Evolutionary conservation across 2,113 vertebrate genomes (phyloP).

Genomic region (Sminthopsis crassicaudata): DNA sequence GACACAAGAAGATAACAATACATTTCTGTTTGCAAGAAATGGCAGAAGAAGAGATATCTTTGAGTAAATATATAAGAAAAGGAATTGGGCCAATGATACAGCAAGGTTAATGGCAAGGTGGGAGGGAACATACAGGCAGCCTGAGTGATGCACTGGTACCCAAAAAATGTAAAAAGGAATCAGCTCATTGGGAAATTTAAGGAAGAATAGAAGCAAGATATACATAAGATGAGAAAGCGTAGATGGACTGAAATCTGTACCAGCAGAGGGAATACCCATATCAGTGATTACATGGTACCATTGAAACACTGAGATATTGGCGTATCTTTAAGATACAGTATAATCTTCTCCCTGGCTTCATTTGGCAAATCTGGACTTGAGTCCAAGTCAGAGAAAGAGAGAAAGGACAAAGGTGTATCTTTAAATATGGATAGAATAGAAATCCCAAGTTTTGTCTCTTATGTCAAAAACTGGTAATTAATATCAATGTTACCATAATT

Average conservation of each 20-base stretch:
- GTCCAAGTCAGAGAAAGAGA: not conserved
- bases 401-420: not conserved
- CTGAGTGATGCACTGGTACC: not conserved
- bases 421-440: not conserved
- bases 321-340: constrained; percentile 27
- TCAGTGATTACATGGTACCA: not conserved
- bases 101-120: not conserved
- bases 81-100: not conserved
- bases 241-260: not conserved
- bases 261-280: not conserved
- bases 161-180: not conserved
- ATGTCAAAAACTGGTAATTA: not conserved
- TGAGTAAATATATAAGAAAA: not conserved
- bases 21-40: not conserved
- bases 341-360: not conserved
- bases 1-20: not conserved
- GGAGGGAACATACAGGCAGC: not conserved
- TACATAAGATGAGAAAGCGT: not conserved
- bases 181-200: not conserved
- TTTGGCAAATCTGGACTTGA: not conserved
- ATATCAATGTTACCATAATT: not conserved
- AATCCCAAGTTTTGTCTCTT: not conserved
- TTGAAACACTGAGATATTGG: not conserved
- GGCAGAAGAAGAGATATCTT: not conserved
- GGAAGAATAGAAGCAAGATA: not conserved